These are phyloP conservation scores for Scyliorhinus canicula DNA, from an alignment of 2,797 vertebrate species.

Conservation along the genomic window DNA sequence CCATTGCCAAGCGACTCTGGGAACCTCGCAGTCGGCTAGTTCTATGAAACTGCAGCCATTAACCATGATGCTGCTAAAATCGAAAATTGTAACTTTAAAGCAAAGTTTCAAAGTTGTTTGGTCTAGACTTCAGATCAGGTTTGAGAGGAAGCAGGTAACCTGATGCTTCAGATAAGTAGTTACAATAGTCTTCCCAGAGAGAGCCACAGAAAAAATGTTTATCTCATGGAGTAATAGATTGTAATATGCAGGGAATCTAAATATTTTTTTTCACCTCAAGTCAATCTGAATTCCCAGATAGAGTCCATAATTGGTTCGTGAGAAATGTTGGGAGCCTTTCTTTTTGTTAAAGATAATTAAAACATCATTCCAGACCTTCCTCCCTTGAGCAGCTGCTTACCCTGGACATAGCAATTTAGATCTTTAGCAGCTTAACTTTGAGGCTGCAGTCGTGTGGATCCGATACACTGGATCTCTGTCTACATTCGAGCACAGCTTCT, in stretches of 20 bases:
- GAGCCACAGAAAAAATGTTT: neutral
- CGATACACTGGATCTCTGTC: neutral
- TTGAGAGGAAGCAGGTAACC: neutral
- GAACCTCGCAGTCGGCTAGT: neutral
- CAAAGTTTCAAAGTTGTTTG: neutral
- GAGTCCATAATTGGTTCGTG: neutral
- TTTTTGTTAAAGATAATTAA: neutral
- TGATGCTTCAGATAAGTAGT: neutral
- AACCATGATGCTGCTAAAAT: neutral
- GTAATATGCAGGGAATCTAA: neutral
- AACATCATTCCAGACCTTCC: neutral
- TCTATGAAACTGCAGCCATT: neutral
- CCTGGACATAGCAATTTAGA: neutral
- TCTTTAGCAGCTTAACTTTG: neutral
- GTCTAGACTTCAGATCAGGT: neutral
- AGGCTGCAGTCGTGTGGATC: neutral
- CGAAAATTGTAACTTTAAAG: neutral
- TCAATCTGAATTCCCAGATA: neutral
- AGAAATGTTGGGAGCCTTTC: neutral
- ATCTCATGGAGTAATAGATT: neutral
- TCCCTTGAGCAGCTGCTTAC: neutral
- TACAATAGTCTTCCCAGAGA: neutral
- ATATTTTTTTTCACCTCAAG: neutral
- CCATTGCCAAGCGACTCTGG: neutral
- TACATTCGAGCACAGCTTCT: neutral